Evolutionary conservation across 2,113 vertebrate genomes (phyloP), one percentile per base, ranked within the genome.

Genomic region (Pantherophis guttatus): DNA sequence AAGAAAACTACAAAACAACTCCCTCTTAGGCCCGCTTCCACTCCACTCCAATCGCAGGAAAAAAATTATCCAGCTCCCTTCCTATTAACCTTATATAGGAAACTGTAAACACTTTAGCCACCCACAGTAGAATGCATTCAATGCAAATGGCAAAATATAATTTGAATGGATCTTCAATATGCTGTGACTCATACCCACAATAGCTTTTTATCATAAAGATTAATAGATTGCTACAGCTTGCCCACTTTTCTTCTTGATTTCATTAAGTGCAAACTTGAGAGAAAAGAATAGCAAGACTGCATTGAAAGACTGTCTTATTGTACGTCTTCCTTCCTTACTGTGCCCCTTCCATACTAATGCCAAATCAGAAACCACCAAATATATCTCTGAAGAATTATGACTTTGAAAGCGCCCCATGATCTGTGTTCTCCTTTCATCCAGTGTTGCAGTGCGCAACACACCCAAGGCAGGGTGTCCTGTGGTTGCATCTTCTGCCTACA

Each of bases 331-430:
- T n/a, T 70, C 1, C 11, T 65, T 65, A n/a, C 65, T n/a, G 29
- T n/a, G 3, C 10, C 44, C 1, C 17, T 9, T n/a, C 58, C 29
- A 52, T 9, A 50, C 50, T 52, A n/a, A 26, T 26, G 48, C 33
- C 50, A 53, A 81, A 53, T 26, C 33, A 48, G 89, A 85, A 90
- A n/a, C 91, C 91, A 93, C 23, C 1, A 0, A 88, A 88, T 87
- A 81, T 19, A 59, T 96, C 93, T 95, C 93, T 95, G 92, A 91
- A 96, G 96, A 95, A 95, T 96, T 96, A 96, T 96, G 93, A 93
- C 94, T 97, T 96, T 95, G 88, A 93, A 92, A 97, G 94, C 4
- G 21, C 12, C 92, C 94, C 50, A 58, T 89, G 92, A 96, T 65
- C 94, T 93, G 21, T 90, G 58, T 55, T 94, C 94, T 95, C 75